A percentile compares a stretch with the other conserved stretches of the same genome.
These are phyloP conservation scores for Peromyscus melanophrys DNA, from an alignment of 2,797 vertebrate species.

Conservation along the genomic window DNA sequence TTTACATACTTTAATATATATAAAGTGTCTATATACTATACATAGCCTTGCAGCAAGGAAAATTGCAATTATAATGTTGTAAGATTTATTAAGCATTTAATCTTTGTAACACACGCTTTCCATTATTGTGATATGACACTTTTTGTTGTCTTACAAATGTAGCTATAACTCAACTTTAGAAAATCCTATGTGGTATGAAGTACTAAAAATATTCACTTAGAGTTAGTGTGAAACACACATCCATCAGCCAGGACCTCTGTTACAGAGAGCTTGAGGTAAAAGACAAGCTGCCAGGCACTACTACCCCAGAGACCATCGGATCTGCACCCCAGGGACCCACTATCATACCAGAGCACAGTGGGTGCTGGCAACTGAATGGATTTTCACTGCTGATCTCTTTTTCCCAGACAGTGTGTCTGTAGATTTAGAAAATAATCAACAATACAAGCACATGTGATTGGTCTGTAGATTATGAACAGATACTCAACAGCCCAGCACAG, in stretches of 20 bases:
- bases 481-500: too few relatives aligned
- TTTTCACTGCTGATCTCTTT: not conserved
- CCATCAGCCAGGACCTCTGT: not conserved
- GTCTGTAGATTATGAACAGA: not conserved
- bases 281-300: rapidly evolving
- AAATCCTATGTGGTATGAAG: not conserved
- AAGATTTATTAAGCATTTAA: not conserved
- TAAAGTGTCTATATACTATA: not conserved
- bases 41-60: not conserved
- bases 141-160: not conserved
- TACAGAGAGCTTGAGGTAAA: rapidly evolving
- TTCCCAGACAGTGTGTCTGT: too few relatives aligned
- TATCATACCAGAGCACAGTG: not conserved
- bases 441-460: rapidly evolving
- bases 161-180: not conserved
- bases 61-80: not conserved
- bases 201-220: not conserved
- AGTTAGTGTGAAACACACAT: not conserved
- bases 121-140: not conserved
- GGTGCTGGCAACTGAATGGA: not conserved
- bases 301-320: rapidly evolving
- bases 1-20: not conserved
- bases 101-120: not conserved
- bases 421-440: not conserved
- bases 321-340: rapidly evolving